A percentile compares a stretch with the other conserved stretches of the same genome.
Evolutionary conservation across 2,888 invertebrate species (phyloP).

Genomic region (Melanargia galathea): DNA sequence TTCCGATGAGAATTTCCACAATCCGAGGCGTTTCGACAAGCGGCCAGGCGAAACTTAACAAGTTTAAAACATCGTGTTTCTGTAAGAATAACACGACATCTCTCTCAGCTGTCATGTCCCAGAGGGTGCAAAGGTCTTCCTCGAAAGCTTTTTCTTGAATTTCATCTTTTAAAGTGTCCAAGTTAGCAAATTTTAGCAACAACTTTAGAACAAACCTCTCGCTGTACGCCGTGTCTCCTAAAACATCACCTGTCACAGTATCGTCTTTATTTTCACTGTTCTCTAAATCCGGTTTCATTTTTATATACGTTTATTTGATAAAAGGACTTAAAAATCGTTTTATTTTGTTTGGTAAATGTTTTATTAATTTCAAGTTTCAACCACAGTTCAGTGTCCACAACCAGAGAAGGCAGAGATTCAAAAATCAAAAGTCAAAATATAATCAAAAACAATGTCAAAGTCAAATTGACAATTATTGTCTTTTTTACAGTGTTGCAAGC

Average conservation of each 20-base stretch:
- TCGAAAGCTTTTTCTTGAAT: slow-evolving; percentile 85
- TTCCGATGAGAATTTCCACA: slow-evolving; percentile 91
- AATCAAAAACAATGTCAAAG: no score
- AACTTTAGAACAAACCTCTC: slow-evolving; percentile 88
- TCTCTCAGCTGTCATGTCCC: slow-evolving; percentile 92
- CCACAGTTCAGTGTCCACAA: not conserved
- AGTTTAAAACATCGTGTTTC: slow-evolving; percentile 85
- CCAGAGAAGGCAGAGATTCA: no score
- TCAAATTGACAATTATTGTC: no score
- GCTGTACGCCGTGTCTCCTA: slow-evolving; percentile 91
- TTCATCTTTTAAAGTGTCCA: slow-evolving; percentile 74
- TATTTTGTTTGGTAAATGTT: not conserved
- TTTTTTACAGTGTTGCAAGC: no score
- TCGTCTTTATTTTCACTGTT: slow-evolving; percentile 33
- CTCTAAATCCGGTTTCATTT: slow-evolving; percentile 54
- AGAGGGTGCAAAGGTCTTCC: slow-evolving; percentile 88
- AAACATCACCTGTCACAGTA: slow-evolving; percentile 86
- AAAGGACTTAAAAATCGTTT: not conserved
- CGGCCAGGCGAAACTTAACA: slow-evolving; percentile 83
- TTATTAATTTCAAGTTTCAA: not conserved
- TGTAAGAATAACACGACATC: slow-evolving; percentile 88
- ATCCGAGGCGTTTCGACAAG: slow-evolving; percentile 84
- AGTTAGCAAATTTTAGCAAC: slow-evolving; percentile 83
- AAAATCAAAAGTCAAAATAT: no score
- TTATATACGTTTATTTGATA: not conserved